Conservation (phyloP, 2,113 vertebrate genomes). For the Leucopsar rothschildi region DNA sequence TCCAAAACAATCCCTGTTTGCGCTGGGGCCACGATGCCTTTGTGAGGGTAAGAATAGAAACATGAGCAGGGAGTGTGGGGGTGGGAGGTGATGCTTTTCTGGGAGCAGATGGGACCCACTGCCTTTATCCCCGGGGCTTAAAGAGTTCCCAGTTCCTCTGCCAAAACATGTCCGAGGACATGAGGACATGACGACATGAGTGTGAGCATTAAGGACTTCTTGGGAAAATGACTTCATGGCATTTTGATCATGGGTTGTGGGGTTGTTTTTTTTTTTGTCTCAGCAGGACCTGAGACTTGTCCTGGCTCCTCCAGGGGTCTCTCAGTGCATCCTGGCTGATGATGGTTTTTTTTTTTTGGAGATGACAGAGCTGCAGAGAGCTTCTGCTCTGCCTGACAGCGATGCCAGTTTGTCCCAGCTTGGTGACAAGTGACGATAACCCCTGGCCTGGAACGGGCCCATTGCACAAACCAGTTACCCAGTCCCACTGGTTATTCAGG, state of each 20-base stretch:
- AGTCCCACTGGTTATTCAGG: neutral
- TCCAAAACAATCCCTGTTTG: neutral
- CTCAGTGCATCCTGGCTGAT: neutral
- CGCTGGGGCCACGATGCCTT: neutral
- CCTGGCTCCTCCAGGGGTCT: neutral
- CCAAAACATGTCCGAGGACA: neutral
- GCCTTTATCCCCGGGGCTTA: neutral
- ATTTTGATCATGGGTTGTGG: neutral
- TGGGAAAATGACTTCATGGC: conserved; percentile 4
- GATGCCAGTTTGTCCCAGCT: neutral
- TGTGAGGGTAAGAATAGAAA: conserved; percentile 37
- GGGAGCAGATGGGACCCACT: neutral
- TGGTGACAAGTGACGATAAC: conserved; percentile 17
- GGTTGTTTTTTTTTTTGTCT: neutral
- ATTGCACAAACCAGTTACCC: neutral
- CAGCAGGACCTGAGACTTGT: neutral
- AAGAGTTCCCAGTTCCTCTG: neutral
- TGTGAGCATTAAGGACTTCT: neutral
- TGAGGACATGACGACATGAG: neutral
- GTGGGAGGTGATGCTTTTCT: neutral
- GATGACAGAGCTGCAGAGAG: neutral
- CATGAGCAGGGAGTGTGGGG: neutral
- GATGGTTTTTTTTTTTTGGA: neutral
- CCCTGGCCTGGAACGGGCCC: neutral
- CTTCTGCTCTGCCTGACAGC: neutral